Evolutionary conservation across 2,797 vertebrate genomes (phyloP).

Genomic region (Platalea minor): DNA sequence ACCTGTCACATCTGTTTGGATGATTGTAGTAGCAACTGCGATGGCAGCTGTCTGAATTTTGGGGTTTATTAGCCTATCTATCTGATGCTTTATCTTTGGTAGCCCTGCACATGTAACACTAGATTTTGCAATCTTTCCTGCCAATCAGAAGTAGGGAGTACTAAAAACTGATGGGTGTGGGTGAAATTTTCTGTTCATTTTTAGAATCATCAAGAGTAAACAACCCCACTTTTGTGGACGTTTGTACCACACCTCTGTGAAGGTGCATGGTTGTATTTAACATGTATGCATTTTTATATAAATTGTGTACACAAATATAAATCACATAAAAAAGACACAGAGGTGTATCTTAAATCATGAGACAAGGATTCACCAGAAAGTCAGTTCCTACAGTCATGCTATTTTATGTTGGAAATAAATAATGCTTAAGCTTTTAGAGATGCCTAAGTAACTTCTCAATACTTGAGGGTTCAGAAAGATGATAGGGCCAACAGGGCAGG

Average conservation of each 20-base stretch:
- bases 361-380: background rate
- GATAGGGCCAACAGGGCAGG: background rate
- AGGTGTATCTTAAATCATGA: background rate
- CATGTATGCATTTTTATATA: background rate
- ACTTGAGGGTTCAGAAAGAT: background rate
- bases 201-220: background rate
- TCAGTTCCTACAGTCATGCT: background rate
- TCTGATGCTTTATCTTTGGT: background rate
- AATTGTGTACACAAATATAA: background rate
- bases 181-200: background rate
- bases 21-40: background rate
- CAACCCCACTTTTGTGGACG: background rate
- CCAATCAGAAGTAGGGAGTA: background rate
- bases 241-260: background rate
- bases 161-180: background rate
- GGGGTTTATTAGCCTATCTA: background rate
- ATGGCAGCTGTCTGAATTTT: background rate
- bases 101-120: background rate
- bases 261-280: background rate
- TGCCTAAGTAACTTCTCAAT: background rate
- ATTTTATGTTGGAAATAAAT: background rate
- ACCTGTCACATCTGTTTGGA: background rate
- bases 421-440: background rate
- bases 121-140: background rate
- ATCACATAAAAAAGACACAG: background rate